Evolutionary conservation across 2,113 vertebrate genomes (phyloP).

Genomic region (Sigmodon hispidus): DNA sequence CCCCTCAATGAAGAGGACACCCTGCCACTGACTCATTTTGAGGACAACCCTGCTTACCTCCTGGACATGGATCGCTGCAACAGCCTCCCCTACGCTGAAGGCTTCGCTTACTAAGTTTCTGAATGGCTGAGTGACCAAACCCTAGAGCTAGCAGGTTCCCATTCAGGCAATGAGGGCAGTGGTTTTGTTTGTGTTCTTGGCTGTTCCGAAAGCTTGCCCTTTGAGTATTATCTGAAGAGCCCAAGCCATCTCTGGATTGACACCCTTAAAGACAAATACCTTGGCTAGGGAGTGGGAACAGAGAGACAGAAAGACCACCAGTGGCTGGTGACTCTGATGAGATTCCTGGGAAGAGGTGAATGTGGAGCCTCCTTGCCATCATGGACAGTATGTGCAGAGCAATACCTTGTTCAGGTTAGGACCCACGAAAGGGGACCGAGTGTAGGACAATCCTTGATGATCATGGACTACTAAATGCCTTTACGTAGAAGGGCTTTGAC

Average conservation of each 20-base stretch:
- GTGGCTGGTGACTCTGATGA: constrained; percentile 47
- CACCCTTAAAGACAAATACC: constrained; percentile 72
- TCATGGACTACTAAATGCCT: constrained; percentile 82
- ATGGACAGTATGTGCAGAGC: constrained; percentile 70
- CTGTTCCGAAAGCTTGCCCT: constrained; percentile 82
- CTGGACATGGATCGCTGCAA: constrained; percentile 93
- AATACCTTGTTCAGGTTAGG: constrained; percentile 70
- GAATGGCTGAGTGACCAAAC: constrained; percentile 63
- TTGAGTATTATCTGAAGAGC: constrained; percentile 80
- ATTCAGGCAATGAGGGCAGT: constrained; percentile 81
- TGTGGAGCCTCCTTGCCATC: constrained; percentile 36
- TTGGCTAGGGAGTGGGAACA: constrained; percentile 78
- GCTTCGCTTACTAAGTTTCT: constrained; percentile 92
- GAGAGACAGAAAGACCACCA: constrained; percentile 67
- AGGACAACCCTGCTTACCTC: constrained; percentile 91
- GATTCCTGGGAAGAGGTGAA: constrained; percentile 62
- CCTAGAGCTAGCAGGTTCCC: constrained; percentile 78
- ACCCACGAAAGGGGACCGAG: constrained; percentile 52
- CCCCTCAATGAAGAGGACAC: constrained; percentile 92
- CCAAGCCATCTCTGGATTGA: constrained; percentile 65
- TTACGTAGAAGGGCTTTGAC: constrained; percentile 85
- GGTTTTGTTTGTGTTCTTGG: constrained; percentile 84
- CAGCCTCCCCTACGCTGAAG: constrained; percentile 90
- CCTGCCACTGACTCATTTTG: constrained; percentile 94
- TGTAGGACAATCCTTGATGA: constrained; percentile 81